phyloP scores from a whole-genome alignment of 2,888 invertebrate species.

The Chouioia cunea region DNA sequence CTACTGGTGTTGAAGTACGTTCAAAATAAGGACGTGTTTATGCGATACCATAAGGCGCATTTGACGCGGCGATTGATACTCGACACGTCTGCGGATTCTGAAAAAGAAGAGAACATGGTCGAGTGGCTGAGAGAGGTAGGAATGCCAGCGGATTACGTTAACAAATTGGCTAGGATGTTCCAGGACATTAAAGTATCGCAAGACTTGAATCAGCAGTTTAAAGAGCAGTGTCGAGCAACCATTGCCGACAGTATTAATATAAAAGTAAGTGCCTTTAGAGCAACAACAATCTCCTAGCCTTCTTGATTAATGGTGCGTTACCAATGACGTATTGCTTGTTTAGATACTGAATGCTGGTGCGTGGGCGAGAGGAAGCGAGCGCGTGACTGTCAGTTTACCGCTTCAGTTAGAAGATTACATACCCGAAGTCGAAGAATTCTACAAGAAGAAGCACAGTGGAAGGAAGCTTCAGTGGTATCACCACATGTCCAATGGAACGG shows the following conservation, averaged over 20 bases:
- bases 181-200: conserved; percentile 98
- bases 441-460: conserved; percentile 97
- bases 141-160: conserved; percentile 99
- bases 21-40: conserved; percentile 99
- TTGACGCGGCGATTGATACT: conserved; percentile 94
- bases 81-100: conserved; percentile 98
- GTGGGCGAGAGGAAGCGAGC: conserved; percentile 95
- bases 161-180: conserved; percentile 97
- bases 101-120: conserved; percentile 99
- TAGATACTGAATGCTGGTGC: conserved; percentile 96
- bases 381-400: conserved; percentile 95
- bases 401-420: conserved; percentile 98
- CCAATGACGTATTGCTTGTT: background rate
- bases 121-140: conserved; percentile 98
- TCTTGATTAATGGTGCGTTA: background rate
- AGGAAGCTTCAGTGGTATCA: conserved; percentile 99
- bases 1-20: conserved; percentile 98
- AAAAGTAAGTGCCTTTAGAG: conserved; percentile 71
- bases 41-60: conserved; percentile 99
- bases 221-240: conserved; percentile 79
- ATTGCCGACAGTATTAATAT: conserved; percentile 94
- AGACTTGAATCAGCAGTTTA: conserved; percentile 95
- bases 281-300: background rate
- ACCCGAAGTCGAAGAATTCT: conserved; percentile 99
- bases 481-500: conserved; percentile 99